Evolutionary conservation across 2,113 vertebrate genomes (phyloP).

Genomic region (Solenodon paradoxus): DNA sequence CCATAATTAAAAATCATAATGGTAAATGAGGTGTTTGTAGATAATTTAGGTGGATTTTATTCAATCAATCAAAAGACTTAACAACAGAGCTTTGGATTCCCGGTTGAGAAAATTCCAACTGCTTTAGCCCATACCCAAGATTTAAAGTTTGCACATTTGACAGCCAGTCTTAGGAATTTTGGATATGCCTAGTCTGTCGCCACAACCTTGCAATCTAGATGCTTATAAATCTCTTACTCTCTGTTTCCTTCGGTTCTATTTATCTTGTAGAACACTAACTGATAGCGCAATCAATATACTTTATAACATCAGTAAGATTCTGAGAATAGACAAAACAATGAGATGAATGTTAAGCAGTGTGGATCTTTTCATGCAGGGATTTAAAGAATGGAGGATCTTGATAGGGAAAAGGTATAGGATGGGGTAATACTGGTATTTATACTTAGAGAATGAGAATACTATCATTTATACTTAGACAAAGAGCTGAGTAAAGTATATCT

Average conservation of each 20-base stretch:
- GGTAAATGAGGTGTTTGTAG: neutral
- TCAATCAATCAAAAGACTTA: neutral
- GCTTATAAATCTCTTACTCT: neutral
- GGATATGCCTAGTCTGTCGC: neutral
- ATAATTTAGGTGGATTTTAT: neutral
- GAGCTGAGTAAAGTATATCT: neutral
- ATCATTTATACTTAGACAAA: neutral
- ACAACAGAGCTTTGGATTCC: neutral
- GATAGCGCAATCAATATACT: neutral
- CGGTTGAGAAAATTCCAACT: neutral
- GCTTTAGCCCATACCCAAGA: rapidly evolving
- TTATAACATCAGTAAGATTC: neutral
- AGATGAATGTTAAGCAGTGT: neutral
- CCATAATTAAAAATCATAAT: neutral
- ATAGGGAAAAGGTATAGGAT: neutral
- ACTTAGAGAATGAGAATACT: neutral
- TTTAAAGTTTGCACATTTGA: neutral
- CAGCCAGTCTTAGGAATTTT: neutral
- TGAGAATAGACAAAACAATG: neutral
- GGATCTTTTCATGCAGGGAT: neutral
- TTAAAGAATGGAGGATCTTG: neutral
- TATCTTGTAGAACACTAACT: neutral
- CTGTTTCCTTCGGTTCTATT: neutral
- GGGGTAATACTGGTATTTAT: neutral
- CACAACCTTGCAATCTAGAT: neutral